These are phyloP conservation scores for Calliopum simillimum DNA, from an alignment of 2,888 invertebrate genomes.

Conservation along the genomic window DNA sequence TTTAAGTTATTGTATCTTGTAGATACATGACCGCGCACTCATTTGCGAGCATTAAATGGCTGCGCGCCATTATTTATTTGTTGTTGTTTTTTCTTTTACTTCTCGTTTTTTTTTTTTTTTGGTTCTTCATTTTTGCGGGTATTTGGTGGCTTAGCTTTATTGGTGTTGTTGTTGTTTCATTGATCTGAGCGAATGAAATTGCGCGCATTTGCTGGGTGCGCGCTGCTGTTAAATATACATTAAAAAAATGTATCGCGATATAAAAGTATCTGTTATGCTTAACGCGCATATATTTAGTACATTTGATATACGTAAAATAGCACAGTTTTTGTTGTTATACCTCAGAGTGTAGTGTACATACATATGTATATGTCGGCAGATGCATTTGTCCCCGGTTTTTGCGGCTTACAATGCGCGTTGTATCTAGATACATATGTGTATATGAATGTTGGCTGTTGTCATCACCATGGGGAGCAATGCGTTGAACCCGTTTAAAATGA, in stretches of 20 bases:
- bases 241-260: background rate
- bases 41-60: constrained; percentile 12
- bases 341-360: no score
- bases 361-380: background rate
- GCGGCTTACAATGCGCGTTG: background rate
- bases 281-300: no score
- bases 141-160: background rate
- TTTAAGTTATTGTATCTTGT: constrained; percentile 3
- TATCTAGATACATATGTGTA: background rate
- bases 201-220: constrained; percentile 36
- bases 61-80: constrained; percentile 53
- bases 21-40: constrained; percentile 14
- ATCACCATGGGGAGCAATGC: constrained; percentile 27
- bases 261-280: no score
- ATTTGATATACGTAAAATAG: no score
- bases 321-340: constrained; percentile 15
- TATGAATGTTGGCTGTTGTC: constrained; percentile 16
- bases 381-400: constrained; percentile 1
- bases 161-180: constrained; percentile 49
- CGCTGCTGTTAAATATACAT: constrained; percentile 30
- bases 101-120: background rate
- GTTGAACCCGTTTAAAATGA: constrained; percentile 18
- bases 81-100: constrained; percentile 29
- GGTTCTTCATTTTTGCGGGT: background rate
- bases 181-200: constrained; percentile 57